These are phyloP conservation scores for Lycodopsis pacificus DNA, from an alignment of 2,797 vertebrate genomes.

Conservation along the genomic window DNA sequence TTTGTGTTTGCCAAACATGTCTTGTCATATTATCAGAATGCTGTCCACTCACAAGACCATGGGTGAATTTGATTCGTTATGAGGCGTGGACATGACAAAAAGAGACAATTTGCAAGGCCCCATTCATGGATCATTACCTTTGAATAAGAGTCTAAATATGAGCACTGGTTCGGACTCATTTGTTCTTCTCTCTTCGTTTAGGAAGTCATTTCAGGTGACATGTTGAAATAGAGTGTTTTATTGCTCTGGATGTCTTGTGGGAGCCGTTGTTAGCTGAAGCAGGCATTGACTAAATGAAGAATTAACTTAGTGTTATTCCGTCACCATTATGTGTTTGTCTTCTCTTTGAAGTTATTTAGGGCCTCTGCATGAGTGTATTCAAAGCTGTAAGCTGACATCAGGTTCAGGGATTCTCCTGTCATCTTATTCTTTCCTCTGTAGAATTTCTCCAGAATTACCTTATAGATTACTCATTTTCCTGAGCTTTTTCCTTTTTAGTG, in stretches of 20 bases:
- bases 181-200: background rate
- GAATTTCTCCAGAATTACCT: slow-evolving; percentile 1
- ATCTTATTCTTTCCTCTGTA: background rate
- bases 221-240: slow-evolving; percentile 8
- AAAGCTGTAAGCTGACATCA: slow-evolving; percentile 21
- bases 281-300: slow-evolving; percentile 38
- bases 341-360: slow-evolving; percentile 39
- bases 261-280: slow-evolving; percentile 18
- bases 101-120: background rate
- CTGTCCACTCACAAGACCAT: background rate
- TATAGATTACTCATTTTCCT: background rate
- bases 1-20: background rate
- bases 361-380: slow-evolving; percentile 14
- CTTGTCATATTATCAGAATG: background rate
- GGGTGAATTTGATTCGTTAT: background rate
- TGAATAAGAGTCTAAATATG: background rate
- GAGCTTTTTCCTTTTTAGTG: background rate
- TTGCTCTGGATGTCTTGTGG: slow-evolving; percentile 10
- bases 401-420: slow-evolving; percentile 15
- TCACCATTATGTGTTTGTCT: slow-evolving; percentile 6
- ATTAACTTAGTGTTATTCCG: slow-evolving; percentile 16
- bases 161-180: background rate
- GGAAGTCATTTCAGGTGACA: slow-evolving; percentile 4
- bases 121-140: slow-evolving; percentile 2
- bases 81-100: background rate